Conservation (phyloP, 2,888 invertebrate genomes). For the Orthonevra nobilis region DNA sequence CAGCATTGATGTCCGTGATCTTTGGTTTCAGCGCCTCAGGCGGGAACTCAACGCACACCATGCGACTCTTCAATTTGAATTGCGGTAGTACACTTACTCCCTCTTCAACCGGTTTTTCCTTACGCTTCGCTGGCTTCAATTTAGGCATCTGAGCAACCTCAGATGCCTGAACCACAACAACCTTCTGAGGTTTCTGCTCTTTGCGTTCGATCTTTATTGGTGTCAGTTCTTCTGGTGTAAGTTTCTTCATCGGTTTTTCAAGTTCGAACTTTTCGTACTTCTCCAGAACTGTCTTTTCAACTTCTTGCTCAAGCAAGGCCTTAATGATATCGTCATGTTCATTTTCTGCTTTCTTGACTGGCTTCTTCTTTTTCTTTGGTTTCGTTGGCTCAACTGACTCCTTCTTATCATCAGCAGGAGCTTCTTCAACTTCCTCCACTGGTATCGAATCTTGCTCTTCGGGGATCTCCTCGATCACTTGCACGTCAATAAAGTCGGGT, state of each 20-base stretch:
- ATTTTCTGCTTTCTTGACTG: constrained; percentile 76
- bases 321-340: constrained; percentile 78
- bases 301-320: constrained; percentile 78
- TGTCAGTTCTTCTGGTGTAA: constrained; percentile 75
- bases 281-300: constrained; percentile 80
- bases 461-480: constrained; percentile 75
- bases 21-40: constrained; percentile 82
- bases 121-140: constrained; percentile 81
- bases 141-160: constrained; percentile 84
- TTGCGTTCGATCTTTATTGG: constrained; percentile 84
- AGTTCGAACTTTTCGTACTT: constrained; percentile 80
- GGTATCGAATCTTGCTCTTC: constrained; percentile 76
- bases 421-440: constrained; percentile 75
- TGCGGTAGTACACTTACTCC: constrained; percentile 84
- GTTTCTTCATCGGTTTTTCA: constrained; percentile 77
- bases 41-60: constrained; percentile 84
- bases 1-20: constrained; percentile 82
- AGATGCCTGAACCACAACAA: constrained; percentile 83
- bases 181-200: constrained; percentile 84
- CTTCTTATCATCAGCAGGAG: constrained; percentile 73
- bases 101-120: constrained; percentile 81
- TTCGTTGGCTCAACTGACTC: constrained; percentile 72
- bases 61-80: constrained; percentile 85
- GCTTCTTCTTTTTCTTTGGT: constrained; percentile 76
- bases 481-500: constrained; percentile 73